Conservation (phyloP, 2,113 vertebrate genomes). For the Cinclus mexicanus region DNA sequence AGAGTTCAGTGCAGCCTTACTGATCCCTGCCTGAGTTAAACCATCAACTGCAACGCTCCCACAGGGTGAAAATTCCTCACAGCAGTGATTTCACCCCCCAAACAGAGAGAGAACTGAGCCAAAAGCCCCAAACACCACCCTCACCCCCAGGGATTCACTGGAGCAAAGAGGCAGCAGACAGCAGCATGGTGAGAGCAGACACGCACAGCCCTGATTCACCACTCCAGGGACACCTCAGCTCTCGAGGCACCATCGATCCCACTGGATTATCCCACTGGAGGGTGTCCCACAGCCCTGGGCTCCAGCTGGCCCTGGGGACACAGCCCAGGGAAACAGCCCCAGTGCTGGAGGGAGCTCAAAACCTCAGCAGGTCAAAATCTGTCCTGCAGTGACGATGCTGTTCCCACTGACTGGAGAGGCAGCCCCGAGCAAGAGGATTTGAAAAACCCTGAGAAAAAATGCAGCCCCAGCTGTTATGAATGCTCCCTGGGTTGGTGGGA, state of each 20-base stretch:
- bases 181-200: background rate
- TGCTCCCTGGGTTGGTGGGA: background rate
- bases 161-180: background rate
- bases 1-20: background rate
- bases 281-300: background rate
- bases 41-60: background rate
- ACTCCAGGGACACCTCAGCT: background rate
- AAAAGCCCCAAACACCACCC: background rate
- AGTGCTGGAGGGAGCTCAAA: background rate
- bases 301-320: background rate
- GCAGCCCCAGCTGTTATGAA: background rate
- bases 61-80: background rate
- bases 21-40: background rate
- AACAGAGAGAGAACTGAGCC: background rate
- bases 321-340: background rate
- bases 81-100: background rate
- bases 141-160: background rate
- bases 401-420: background rate
- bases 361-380: background rate
- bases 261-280: background rate
- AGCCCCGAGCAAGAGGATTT: background rate
- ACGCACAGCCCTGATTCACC: background rate
- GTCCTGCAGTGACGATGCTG: background rate
- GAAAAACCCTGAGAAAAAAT: background rate
- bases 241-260: rapidly evolving